phyloP scores from a whole-genome alignment of 1,140 invertebrate genomes.

The Zophobas atratus region DNA sequence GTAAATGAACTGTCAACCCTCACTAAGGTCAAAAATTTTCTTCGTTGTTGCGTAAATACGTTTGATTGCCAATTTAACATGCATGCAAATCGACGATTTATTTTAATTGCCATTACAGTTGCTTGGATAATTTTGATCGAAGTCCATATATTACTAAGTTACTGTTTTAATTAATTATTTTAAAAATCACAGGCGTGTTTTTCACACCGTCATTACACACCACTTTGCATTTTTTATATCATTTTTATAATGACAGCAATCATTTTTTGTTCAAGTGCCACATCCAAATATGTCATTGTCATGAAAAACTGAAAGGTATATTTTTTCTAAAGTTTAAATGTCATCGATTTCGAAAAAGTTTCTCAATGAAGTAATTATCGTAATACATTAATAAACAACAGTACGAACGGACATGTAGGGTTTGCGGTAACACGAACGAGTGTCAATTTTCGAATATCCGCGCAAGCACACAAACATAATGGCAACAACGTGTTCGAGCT shows the following conservation, averaged over 20 bases:
- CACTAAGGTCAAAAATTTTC: constrained; percentile 20
- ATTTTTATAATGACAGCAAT: background rate
- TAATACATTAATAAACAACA: too few species aligned
- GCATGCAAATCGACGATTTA: constrained; percentile 19
- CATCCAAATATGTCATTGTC: too few species aligned
- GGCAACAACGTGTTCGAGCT: constrained; percentile 10
- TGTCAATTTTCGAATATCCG: too few species aligned
- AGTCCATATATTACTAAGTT: constrained; percentile 16
- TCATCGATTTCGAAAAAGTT: too few species aligned
- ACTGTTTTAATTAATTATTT: constrained; percentile 22
- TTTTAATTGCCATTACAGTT: background rate
- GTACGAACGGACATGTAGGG: too few species aligned
- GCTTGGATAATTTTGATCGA: constrained; percentile 11
- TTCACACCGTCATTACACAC: constrained; percentile 25
- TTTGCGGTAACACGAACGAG: background rate
- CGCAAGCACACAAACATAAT: background rate
- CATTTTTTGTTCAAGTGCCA: background rate
- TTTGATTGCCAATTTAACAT: constrained; percentile 16
- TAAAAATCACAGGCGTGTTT: constrained; percentile 2
- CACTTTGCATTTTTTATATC: constrained; percentile 29
- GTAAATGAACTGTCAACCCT: constrained; percentile 31
- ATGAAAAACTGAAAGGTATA: too few species aligned
- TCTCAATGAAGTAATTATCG: too few species aligned
- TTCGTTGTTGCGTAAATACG: constrained; percentile 4
- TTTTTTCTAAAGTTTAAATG: too few species aligned